Percentiles rank a stretch among this genome's conserved stretches.
Conservation (phyloP, 2,888 invertebrate species). For the Leptinotarsa juncta region DNA sequence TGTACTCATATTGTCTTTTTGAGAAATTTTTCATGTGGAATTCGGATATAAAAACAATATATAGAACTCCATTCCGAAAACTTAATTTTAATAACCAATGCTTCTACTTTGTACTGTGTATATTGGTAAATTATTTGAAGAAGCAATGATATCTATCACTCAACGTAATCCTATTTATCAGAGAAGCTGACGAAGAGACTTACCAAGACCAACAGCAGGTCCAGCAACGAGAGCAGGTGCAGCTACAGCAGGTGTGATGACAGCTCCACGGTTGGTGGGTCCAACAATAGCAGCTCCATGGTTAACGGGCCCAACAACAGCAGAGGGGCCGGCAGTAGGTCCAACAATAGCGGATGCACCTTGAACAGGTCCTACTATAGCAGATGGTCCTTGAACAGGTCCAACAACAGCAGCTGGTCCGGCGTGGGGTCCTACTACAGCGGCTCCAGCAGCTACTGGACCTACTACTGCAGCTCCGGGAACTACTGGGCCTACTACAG, state of each 20-base stretch:
- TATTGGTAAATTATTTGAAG: no score
- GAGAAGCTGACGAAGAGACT: not conserved
- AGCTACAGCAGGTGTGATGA: constrained; percentile 39
- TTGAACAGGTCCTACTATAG: constrained; percentile 44
- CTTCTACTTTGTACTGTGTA: no score
- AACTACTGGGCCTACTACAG: constrained; percentile 39
- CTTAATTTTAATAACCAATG: no score
- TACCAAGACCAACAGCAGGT: constrained; percentile 38
- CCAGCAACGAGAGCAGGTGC: constrained; percentile 33
- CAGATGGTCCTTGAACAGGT: constrained; percentile 41
- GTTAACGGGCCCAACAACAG: constrained; percentile 42
- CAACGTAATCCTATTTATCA: no score
- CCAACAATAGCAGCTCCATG: constrained; percentile 45
- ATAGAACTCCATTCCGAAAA: no score
- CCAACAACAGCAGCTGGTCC: constrained; percentile 42
- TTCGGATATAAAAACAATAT: no score
- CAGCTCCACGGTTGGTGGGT: constrained; percentile 42
- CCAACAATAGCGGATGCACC: constrained; percentile 45
- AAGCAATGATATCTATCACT: no score
- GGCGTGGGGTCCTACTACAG: constrained; percentile 44
- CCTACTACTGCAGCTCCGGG: constrained; percentile 44
- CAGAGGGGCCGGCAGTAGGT: constrained; percentile 28
- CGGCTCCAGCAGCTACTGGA: constrained; percentile 38
- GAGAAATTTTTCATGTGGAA: no score
- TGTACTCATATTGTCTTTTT: no score